Base-by-base conservation (phyloP, 2,888 invertebrate genomes). In the Caenorhabditis sp. region DNA sequence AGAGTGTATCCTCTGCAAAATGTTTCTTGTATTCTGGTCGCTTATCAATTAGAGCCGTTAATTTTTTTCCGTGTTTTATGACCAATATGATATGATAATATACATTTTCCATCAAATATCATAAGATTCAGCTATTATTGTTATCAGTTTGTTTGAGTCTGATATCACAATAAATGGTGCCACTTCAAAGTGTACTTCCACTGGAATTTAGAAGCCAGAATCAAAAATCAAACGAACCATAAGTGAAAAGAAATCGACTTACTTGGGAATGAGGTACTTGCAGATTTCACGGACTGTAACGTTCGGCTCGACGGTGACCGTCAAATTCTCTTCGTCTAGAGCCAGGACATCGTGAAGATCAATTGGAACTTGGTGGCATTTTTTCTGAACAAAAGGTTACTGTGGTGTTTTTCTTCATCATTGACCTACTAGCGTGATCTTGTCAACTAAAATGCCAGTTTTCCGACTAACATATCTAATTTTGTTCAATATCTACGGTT, bases 281-380 rank as follows among this genome's bases (percentile, higher is more conserved):
- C 93, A 93, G 48, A 93, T 92, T 56, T 93, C 92, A 0, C 92
- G 92, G 8, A 93, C 92, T 0, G 93, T 93, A 91, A 93, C 92
- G 86, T 90, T 92, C 2, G 93, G 93, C 83, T 93, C 93, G 26
- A 93, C 93, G 32, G 91, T 89, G 7, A 93, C 92, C 0, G 92
- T 92, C 89, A 92, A 90, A 15, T 91, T 90, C 7, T 89, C 83
- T 84, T 92, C 92, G 71, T 93, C 91, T 68, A 93, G 88, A 73
- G 91, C 90, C 62, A 93, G 89, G 68, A 93, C 92, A 73, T 93
- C 92, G 86, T 92, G 92, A 11, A 93, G 89, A 0, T 93, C 92
- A n/a, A 93, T 91, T 0, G 92, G 90, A 3, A 93, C 91, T 88
- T 91, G 90, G 82, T 93, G 93, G 82, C 93, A 93, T 2, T 91